These are phyloP conservation scores for Corythornis leucogaster DNA, from an alignment of 2,797 vertebrate species.

Conservation along the genomic window DNA sequence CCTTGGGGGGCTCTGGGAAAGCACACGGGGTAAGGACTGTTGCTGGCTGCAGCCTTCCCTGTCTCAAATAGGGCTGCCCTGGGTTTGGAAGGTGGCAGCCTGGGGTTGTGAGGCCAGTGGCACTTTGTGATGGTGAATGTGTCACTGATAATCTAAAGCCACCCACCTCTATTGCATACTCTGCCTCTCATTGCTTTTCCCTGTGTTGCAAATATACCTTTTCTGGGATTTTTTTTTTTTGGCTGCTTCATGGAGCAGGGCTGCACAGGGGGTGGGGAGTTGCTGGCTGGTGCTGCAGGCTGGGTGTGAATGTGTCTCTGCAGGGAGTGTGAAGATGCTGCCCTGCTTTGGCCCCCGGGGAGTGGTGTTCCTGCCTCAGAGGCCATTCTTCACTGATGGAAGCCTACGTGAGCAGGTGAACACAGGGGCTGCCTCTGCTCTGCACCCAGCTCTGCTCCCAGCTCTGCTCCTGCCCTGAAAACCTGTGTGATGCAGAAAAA, in stretches of 20 bases:
- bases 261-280: neutral
- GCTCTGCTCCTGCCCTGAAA: neutral
- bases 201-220: neutral
- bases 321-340: constrained; percentile 89
- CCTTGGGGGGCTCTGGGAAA: constrained; percentile 92
- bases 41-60: neutral
- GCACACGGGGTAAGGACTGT: constrained; percentile 79
- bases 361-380: constrained; percentile 93
- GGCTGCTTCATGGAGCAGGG: neutral
- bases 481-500: neutral
- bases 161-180: neutral
- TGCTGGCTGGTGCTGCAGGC: neutral
- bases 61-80: neutral
- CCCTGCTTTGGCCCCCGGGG: constrained; percentile 92
- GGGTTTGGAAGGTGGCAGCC: neutral
- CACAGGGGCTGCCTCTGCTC: neutral
- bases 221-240: neutral
- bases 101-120: neutral
- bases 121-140: neutral
- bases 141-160: neutral
- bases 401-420: constrained; percentile 94
- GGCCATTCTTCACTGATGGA: constrained; percentile 94
- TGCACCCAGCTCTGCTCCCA: neutral
- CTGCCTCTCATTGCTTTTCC: neutral
- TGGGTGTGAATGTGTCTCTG: neutral